Evolutionary conservation across 2,888 invertebrate genomes (phyloP), one percentile per base, ranked within the genome.

Genomic region (Melipona beecheii): DNA sequence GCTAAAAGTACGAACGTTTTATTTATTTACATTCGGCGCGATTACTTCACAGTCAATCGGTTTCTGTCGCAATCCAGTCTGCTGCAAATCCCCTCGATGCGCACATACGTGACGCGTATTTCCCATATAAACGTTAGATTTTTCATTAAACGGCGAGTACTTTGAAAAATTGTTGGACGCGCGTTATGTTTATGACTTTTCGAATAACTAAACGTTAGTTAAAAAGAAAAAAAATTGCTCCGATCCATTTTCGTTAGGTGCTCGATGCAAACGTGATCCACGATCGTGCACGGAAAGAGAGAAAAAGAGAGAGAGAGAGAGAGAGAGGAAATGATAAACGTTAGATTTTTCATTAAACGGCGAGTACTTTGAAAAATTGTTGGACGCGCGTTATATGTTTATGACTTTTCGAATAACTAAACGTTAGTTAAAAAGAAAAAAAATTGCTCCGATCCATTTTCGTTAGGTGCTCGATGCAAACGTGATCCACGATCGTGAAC

Each of bases 191-290:
- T 0, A 19, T 1, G 31, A 52, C 21, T 68, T 36, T 27, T 17
- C 36, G 6, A 11, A 24, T 36, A 5, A 27, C 11, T 17, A 31
- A n/a, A 50, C 19, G 15, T n/a, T n/a, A n/a, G n/a, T n/a, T n/a
- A n/a, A n/a, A n/a, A n/a, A n/a, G n/a, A n/a, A 11, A 62, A 71
- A 72, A 58, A 11, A 81, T 54, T 54, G n/a, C 24, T 2, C 24
- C 15, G 19, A 5, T 36, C n/a, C 21, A 9, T 49, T 49, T 52
- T 31, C 49, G 13, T 0, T 0, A 24, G 9, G 6, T 49, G 36
- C 31, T 77, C 70, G 13, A 56, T 36, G 31, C 49, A 24, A n/a
- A 31, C 62, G 11, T 27, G 71, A 80, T 69, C 64, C 56, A 69
- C 64, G 27, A 21, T 49, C 27, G 21, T n/a, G 2, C 9, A 24